Conservation (phyloP, 2,888 invertebrate genomes). For the Apodemia mormo region DNA sequence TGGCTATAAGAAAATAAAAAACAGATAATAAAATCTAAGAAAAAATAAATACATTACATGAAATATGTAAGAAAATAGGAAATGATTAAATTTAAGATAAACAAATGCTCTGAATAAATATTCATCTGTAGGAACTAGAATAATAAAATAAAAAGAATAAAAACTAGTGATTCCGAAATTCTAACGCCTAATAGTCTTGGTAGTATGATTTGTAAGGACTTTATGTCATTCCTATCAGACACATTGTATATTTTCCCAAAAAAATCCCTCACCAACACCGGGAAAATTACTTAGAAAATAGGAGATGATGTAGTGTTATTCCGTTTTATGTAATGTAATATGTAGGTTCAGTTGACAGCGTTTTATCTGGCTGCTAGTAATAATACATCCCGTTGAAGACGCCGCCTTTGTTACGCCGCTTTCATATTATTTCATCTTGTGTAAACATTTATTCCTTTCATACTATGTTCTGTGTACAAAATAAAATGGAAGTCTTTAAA, state of each 20-base stretch:
- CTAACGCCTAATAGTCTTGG: too few relatives aligned
- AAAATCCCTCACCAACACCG: not conserved
- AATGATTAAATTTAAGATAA: too few relatives aligned
- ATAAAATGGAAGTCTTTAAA: not conserved
- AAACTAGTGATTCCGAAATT: too few relatives aligned
- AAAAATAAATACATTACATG: too few relatives aligned
- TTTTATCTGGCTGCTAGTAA: not conserved
- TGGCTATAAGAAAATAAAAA: too few relatives aligned
- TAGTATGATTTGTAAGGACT: too few relatives aligned
- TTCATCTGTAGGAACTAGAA: too few relatives aligned
- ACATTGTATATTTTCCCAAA: not conserved
- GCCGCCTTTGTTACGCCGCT: constrained; percentile 10
- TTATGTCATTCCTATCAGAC: too few relatives aligned
- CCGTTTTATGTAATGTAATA: constrained; percentile 2
- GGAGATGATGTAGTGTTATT: constrained; percentile 2
- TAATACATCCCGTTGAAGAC: constrained; percentile 10
- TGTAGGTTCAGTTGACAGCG: constrained; percentile 8
- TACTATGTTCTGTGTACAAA: constrained; percentile 6
- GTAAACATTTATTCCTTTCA: not conserved
- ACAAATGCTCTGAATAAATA: too few relatives aligned
- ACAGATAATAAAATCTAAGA: too few relatives aligned
- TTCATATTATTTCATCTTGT: constrained; percentile 8
- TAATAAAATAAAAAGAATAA: too few relatives aligned
- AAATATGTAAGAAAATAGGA: too few relatives aligned
- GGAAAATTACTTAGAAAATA: not conserved